Conservation (phyloP, 1,140 invertebrate species). For the Drosophila bipectinata region DNA sequence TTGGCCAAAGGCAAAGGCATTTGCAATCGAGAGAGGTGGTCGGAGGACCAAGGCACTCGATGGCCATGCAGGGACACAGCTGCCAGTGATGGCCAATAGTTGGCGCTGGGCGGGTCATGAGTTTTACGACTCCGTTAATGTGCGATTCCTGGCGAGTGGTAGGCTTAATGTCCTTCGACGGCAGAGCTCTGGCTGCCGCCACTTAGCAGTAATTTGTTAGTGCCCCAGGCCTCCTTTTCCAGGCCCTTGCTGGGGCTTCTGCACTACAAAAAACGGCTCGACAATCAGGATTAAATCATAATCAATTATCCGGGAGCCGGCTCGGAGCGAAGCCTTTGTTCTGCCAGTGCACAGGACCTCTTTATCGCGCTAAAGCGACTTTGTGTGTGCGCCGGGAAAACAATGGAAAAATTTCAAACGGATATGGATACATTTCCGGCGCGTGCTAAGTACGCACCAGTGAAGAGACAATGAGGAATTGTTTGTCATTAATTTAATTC, state of each 20-base stretch:
- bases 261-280: neutral
- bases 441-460: conserved; percentile 64
- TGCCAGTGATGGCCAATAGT: conserved; percentile 69
- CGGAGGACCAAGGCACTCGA: conserved; percentile 4
- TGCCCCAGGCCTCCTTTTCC: neutral
- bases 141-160: conserved; percentile 17
- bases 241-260: conserved; percentile 13
- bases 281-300: neutral
- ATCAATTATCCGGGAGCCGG: neutral
- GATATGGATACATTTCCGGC: conserved; percentile 75
- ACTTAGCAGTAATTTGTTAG: conserved; percentile 34
- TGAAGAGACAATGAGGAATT: conserved; percentile 70
- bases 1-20: neutral
- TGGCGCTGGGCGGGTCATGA: conserved; percentile 46
- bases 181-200: conserved; percentile 11
- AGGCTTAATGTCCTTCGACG: conserved; percentile 34
- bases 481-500: conserved; percentile 79
- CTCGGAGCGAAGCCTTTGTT: conserved; percentile 7
- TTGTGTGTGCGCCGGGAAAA: conserved; percentile 29
- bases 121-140: conserved; percentile 59
- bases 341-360: conserved; percentile 23
- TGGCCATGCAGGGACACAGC: conserved; percentile 26
- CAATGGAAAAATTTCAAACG: conserved; percentile 74
- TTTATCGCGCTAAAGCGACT: conserved; percentile 34
- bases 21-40: neutral